Percentiles rank a stretch among this genome's conserved stretches.
Conservation (phyloP, 2,888 invertebrate genomes). For the Polydrusus cervinus region DNA sequence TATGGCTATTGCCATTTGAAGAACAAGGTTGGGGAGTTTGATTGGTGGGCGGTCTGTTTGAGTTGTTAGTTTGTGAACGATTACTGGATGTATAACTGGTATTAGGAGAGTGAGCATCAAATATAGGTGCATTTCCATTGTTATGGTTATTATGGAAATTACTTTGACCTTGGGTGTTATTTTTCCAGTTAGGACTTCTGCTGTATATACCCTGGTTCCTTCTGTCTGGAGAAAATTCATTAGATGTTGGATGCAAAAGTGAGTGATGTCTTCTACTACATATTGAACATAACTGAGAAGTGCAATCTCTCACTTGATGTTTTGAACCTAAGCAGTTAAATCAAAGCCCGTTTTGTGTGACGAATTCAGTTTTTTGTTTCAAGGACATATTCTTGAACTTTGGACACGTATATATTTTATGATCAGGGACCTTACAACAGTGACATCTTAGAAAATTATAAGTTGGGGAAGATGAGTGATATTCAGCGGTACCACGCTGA, state of each 20-base stretch:
- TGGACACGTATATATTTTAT: slow-evolving; percentile 3
- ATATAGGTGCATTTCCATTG: no score
- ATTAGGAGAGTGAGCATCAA: background rate
- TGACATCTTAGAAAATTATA: no score
- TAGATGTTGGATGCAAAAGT: slow-evolving; percentile 3
- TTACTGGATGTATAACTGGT: background rate
- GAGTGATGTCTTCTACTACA: background rate
- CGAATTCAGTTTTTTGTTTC: slow-evolving; percentile 7
- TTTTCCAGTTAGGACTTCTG: slow-evolving; percentile 3
- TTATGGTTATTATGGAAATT: background rate
- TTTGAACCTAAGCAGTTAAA: background rate
- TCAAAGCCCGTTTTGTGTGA: background rate
- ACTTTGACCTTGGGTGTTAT: background rate
- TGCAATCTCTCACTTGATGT: background rate
- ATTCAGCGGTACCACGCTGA: no score
- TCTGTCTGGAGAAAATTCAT: no score
- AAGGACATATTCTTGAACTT: background rate
- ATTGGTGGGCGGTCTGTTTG: no score
- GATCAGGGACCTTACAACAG: background rate
- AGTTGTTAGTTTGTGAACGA: background rate
- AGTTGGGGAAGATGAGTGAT: no score
- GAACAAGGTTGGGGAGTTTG: no score
- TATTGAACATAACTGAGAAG: background rate
- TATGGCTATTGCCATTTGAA: no score
- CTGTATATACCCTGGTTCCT: no score